Evolutionary conservation across 2,797 vertebrate species (phyloP), one percentile per base, ranked within the genome.

Genomic region (Echiichthys vipera): DNA sequence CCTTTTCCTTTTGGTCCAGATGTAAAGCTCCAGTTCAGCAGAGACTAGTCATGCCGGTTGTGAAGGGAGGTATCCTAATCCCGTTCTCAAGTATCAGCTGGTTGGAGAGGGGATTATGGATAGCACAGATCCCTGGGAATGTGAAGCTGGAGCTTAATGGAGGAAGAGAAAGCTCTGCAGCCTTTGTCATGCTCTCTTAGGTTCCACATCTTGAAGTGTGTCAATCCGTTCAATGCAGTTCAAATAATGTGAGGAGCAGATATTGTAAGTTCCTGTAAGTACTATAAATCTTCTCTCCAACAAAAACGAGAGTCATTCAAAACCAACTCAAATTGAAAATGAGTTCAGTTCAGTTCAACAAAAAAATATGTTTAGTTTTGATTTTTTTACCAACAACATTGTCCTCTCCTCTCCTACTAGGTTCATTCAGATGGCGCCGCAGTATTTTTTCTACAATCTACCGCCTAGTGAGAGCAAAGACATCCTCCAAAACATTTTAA

Each of bases 361-460:
- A 11, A 42, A 27, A 20, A 14, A 34, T n/a, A 7, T 20, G 20
- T 25, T 46, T 32, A 15, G 20, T n/a, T 27, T 12, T 20, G 10
- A 10, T 55, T 54, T 55, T 54, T n/a, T 27, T 17, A 24, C 20
- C 3, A 34, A 50, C 17, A 34, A 30, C 5, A 13, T n/a, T 45
- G 12, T 74, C 7, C 49, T 55, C 15, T 68, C 25, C 8, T 8
- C 3, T 1, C 9, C 18, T 22, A 0, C 30, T 24, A 98, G 97
- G 77, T 96, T 97, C n/a, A 47, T 95, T 85, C 92, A 95, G 78
- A 92, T 97, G 91, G 95, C 86, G 0, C 96, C 96, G 4, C 96
- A 96, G 61, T 98, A 97, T 80, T 98, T 95, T 61, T 98, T 98
- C 91, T 97, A 94, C 85, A 99, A 99, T 51, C 94, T 98, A 43